A percentile compares a stretch with the other conserved stretches of the same genome.
These are phyloP conservation scores for Thunnus thynnus DNA, from an alignment of 2,113 vertebrate species.

Conservation along the genomic window DNA sequence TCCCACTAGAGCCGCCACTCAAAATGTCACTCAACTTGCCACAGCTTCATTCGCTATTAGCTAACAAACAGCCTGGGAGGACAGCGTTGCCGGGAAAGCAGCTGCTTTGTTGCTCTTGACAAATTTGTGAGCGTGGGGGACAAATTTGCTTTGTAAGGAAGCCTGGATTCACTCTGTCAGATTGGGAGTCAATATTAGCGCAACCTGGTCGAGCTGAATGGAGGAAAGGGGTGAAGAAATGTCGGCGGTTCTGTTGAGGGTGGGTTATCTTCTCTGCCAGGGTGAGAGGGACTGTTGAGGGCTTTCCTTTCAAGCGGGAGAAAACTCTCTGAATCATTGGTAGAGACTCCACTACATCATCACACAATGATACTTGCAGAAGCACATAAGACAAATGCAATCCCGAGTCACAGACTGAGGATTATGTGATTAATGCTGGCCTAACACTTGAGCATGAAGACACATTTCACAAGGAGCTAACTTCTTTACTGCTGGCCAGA, in stretches of 20 bases:
- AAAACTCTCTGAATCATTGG: neutral
- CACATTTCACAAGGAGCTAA: constrained; percentile 16
- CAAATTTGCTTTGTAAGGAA: constrained; percentile 32
- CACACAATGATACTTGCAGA: neutral
- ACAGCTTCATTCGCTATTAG: constrained; percentile 48
- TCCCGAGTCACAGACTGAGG: neutral
- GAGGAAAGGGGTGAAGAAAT: neutral
- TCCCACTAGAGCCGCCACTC: constrained; percentile 58
- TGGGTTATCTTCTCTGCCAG: constrained; percentile 4
- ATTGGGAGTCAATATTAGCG: constrained; percentile 9
- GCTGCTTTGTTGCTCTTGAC: constrained; percentile 37
- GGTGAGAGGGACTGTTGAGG: neutral
- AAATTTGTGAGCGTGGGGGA: neutral
- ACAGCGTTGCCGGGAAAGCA: constrained; percentile 23
- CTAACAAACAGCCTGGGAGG: constrained; percentile 55
- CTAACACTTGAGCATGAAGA: neutral
- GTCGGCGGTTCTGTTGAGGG: neutral
- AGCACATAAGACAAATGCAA: neutral
- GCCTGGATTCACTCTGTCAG: neutral
- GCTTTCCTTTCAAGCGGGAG: neutral
- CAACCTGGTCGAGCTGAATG: neutral
- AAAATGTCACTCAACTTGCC: constrained; percentile 55
- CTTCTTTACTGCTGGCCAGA: constrained; percentile 11
- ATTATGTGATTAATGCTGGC: neutral
- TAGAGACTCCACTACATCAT: neutral